Conservation (phyloP, 2,113 vertebrate species). For the Cervus canadensis region DNA sequence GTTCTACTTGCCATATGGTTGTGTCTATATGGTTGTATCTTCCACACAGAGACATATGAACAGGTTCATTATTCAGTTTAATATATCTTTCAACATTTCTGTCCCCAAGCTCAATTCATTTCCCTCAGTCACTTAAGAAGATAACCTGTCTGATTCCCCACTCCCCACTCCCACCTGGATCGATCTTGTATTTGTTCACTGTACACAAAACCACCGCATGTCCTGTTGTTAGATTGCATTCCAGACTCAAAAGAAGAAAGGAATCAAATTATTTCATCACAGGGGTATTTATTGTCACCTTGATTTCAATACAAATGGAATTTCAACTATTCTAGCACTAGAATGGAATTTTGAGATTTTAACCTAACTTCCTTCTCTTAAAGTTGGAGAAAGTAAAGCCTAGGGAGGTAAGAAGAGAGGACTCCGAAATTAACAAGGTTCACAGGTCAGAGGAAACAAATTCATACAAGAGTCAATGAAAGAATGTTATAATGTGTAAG, state of each 20-base stretch:
- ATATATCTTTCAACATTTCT: neutral
- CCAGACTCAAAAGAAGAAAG: neutral
- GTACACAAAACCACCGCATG: neutral
- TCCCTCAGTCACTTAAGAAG: neutral
- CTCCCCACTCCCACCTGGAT: neutral
- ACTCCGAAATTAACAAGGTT: neutral
- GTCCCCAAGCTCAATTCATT: neutral
- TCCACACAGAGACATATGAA: neutral
- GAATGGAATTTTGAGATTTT: constrained; percentile 24
- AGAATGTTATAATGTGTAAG: neutral
- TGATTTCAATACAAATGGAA: neutral
- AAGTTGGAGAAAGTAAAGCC: neutral
- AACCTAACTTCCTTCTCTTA: neutral
- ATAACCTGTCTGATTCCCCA: neutral
- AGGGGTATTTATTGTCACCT: neutral
- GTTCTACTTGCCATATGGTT: neutral
- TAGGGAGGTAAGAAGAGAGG: neutral
- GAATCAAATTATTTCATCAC: constrained; percentile 3
- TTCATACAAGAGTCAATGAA: neutral
- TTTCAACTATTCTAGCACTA: neutral
- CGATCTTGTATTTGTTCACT: neutral
- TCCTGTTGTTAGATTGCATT: neutral
- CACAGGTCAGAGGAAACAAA: neutral
- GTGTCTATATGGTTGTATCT: neutral
- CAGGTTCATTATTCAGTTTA: neutral